Evolutionary conservation across 2,113 vertebrate species (phyloP), one percentile per base, ranked within the genome.

Genomic region (Eidolon helvum): DNA sequence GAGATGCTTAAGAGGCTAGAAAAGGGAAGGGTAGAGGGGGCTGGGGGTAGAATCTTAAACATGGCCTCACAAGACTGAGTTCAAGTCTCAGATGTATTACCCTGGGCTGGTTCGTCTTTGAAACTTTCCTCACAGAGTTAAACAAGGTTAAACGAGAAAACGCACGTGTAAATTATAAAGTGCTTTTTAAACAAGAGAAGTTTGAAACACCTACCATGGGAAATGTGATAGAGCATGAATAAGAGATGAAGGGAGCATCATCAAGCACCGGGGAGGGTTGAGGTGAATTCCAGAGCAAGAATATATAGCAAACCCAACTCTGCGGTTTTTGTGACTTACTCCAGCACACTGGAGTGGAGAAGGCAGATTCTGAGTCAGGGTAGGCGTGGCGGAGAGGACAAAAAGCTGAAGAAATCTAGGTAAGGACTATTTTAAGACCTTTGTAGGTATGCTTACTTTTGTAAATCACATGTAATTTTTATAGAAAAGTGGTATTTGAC

Each of bases 121-220:
- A 83, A 74, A 10, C 35, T 68, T 66, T 77, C 63, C n/a, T 94
- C 83, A 38, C 8, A 53, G 26, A 57, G 28, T 28, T 74, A 48
- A 66, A 74, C 50, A 83, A 38, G 50, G 90, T 84, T 75, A 86
- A 91, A 91, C 78, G 80, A 95, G 59, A 80, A 40, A 71, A 77
- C 2, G 53, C 38, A 61, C 35, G 9, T 48, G 68, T 95, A 90
- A 92, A 90, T 95, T 69, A 90, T 59, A 87, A 79, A 94, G 65
- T 43, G 87, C 35, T 88, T 93, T 53, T 71, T 89, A 40, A 91
- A 94, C 50, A 78, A 90, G 75, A 92, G 83, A 92, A 65, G 43
- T 24, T 5, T 71, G 72, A 35, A 45, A 91, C 66, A 71, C 9
- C 57, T 68, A 33, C 30, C 53, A 18, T 10, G 43, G 35, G 96